Evolutionary conservation across 2,113 vertebrate species (phyloP).

Genomic region (Tinamus guttatus): DNA sequence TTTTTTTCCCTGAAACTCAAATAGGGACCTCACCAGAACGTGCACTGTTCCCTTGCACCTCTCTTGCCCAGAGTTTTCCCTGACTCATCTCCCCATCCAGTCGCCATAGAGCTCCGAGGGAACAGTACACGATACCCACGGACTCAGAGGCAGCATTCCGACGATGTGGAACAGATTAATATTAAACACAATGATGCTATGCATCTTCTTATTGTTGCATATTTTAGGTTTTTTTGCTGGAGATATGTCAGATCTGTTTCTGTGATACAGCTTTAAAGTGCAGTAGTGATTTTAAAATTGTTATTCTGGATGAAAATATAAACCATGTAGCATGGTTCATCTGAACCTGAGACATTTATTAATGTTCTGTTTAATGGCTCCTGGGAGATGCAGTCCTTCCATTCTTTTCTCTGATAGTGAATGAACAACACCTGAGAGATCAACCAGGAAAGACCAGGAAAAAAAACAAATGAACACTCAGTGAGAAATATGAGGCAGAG

Average conservation of each 20-base stretch:
- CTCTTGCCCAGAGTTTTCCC: not conserved
- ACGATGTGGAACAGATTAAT: not conserved
- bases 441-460: not conserved
- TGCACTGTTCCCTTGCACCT: not conserved
- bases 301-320: slow-evolving; percentile 45
- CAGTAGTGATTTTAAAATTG: not conserved
- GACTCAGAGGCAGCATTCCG: not conserved
- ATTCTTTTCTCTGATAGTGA: not conserved
- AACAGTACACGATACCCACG: not conserved
- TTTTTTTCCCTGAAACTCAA: not conserved
- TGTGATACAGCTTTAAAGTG: slow-evolving; percentile 17
- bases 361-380: slow-evolving; percentile 6
- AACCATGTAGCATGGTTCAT: not conserved
- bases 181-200: not conserved
- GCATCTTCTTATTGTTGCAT: not conserved
- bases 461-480: not conserved
- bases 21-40: not conserved
- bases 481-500: not conserved
- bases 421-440: not conserved
- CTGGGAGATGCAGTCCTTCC: not conserved
- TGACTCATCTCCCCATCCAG: not conserved
- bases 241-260: not conserved
- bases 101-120: not conserved
- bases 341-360: not conserved
- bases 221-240: not conserved